phyloP scores from a whole-genome alignment of 2,113 vertebrate species.

The Bambusicola thoracicus region DNA sequence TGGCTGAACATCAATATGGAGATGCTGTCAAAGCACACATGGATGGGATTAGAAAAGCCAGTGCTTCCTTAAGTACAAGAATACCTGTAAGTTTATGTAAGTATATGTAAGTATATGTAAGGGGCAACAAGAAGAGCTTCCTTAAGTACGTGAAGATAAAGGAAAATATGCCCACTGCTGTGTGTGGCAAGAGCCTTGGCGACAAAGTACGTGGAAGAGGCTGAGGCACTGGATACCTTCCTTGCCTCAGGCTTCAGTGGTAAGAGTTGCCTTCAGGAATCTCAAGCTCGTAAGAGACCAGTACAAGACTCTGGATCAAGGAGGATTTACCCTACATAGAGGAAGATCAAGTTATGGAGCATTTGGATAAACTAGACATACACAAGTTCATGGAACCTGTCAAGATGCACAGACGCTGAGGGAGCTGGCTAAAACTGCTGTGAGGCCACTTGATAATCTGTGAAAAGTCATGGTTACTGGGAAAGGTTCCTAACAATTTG shows the following conservation, averaged over 20 bases:
- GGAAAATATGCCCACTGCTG: neutral
- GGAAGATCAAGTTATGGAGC: neutral
- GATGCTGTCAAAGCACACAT: neutral
- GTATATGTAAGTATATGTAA: too few species aligned
- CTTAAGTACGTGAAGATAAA: neutral
- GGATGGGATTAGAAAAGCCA: neutral
- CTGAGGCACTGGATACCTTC: neutral
- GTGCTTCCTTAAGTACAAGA: too few species aligned
- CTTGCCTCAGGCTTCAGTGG: neutral
- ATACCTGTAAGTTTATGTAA: too few species aligned
- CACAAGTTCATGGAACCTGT: neutral
- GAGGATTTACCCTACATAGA: neutral
- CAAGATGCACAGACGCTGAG: rapidly evolving
- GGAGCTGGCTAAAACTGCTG: neutral
- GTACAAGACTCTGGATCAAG: neutral
- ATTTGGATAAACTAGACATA: neutral
- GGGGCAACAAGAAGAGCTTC: neutral
- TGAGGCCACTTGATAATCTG: neutral
- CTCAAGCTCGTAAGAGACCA: neutral
- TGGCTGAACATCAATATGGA: rapidly evolving
- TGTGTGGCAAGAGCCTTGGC: neutral
- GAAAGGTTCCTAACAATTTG: neutral
- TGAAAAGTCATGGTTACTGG: neutral
- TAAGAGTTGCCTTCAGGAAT: neutral
- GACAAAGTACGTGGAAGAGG: neutral